phyloP scores from a whole-genome alignment of 2,888 invertebrate species.

The Stegana nigrithorax region DNA sequence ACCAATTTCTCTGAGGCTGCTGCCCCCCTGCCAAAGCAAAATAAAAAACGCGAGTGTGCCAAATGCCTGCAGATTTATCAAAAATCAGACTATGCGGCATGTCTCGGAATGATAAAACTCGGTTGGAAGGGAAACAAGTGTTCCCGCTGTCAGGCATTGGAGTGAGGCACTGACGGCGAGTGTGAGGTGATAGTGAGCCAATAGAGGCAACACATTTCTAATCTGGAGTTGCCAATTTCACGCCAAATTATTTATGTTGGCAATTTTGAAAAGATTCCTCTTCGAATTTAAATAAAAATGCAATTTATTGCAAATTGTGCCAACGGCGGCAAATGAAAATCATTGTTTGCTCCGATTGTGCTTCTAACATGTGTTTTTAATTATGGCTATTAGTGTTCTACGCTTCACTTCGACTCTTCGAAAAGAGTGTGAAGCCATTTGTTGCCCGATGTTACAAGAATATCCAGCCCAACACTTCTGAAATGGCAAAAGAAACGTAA shows the following conservation, averaged over 20 bases:
- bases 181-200: conserved; percentile 13
- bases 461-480: too few species aligned
- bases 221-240: conserved; percentile 55
- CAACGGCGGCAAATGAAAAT: neutral
- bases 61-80: conserved; percentile 65
- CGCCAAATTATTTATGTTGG: conserved; percentile 60
- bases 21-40: conserved; percentile 24
- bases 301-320: conserved; percentile 49
- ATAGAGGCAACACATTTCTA: conserved; percentile 14
- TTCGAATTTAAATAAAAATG: conserved; percentile 63
- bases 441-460: neutral
- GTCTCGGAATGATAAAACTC: neutral
- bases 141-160: neutral
- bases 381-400: neutral
- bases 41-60: conserved; percentile 52
- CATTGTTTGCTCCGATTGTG: neutral
- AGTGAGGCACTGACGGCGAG: neutral
- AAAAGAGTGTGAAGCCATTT: neutral
- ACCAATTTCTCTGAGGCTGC: conserved; percentile 49
- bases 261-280: conserved; percentile 37
- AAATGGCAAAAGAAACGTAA: conserved; percentile 1
- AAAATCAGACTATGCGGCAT: conserved; percentile 3
- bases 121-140: neutral
- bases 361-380: conserved; percentile 9
- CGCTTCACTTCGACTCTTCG: neutral